phyloP scores from a whole-genome alignment of 2,888 invertebrate species.

The Opisthograptis luteolata region DNA sequence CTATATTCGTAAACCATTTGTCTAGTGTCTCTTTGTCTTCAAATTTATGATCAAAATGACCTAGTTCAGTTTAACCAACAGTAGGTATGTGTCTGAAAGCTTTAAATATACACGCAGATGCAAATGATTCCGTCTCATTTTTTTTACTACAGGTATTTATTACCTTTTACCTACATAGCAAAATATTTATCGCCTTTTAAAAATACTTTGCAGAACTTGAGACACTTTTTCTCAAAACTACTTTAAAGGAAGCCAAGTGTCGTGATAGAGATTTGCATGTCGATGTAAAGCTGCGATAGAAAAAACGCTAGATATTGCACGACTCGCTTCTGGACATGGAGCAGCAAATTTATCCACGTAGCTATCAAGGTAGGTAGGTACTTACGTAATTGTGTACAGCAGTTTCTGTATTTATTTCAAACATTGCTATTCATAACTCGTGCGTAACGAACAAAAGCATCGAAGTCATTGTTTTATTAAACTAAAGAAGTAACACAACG shows the following conservation, averaged over 20 bases:
- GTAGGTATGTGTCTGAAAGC: neutral
- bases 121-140: no score
- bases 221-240: slow-evolving; percentile 52
- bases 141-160: no score
- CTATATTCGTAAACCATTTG: slow-evolving; percentile 31
- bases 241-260: slow-evolving; percentile 48
- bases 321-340: slow-evolving; percentile 42
- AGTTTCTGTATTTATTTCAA: slow-evolving; percentile 37
- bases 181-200: slow-evolving; percentile 31
- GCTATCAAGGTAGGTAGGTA: slow-evolving; percentile 14
- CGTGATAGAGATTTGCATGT: slow-evolving; percentile 60
- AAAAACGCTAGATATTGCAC: slow-evolving; percentile 44
- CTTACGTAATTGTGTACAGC: slow-evolving; percentile 25
- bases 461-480: slow-evolving; percentile 30
- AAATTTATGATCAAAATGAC: slow-evolving; percentile 15
- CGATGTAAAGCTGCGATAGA: slow-evolving; percentile 52
- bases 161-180: slow-evolving; percentile 1
- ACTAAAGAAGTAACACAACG: slow-evolving; percentile 15
- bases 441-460: slow-evolving; percentile 29
- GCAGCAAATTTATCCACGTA: slow-evolving; percentile 22
- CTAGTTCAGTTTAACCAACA: slow-evolving; percentile 19
- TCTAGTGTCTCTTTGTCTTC: slow-evolving; percentile 17
- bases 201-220: slow-evolving; percentile 39
- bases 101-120: neutral
- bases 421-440: slow-evolving; percentile 32